These are phyloP conservation scores for Luidia sarsii DNA, from an alignment of 53 echinoderm and acorn worm genomes.

Conservation along the genomic window DNA sequence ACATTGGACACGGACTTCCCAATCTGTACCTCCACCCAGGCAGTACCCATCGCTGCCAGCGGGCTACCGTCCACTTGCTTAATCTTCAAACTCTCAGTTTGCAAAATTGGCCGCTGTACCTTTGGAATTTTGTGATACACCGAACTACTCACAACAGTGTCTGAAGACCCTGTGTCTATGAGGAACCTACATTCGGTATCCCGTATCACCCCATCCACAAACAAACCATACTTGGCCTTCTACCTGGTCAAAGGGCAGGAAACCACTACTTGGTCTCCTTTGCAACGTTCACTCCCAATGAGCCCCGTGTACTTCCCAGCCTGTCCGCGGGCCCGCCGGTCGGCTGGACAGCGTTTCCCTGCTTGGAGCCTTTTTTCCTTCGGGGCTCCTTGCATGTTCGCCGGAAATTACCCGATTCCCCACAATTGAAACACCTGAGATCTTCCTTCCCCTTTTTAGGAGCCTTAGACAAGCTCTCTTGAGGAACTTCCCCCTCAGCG, in stretches of 20 bases:
- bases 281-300: background rate
- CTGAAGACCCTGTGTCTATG: constrained; percentile 66
- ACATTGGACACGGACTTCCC: constrained; percentile 17
- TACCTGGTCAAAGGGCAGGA: background rate
- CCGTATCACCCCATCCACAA: constrained; percentile 43
- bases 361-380: background rate
- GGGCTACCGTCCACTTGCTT: constrained; percentile 53
- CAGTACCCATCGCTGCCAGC: constrained; percentile 35
- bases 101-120: constrained; percentile 31
- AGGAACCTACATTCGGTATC: constrained; percentile 23
- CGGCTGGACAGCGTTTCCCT: constrained; percentile 15
- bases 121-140: constrained; percentile 40
- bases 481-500: background rate
- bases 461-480: background rate
- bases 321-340: constrained; percentile 36
- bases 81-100: background rate
- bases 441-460: background rate
- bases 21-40: constrained; percentile 41
- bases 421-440: constrained; percentile 52
- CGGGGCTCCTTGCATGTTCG: background rate
- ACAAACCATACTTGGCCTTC: constrained; percentile 30
- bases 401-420: constrained; percentile 7
- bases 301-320: constrained; percentile 5
- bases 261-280: background rate
- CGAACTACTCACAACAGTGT: constrained; percentile 38